These are phyloP conservation scores for Dendroctonus valens DNA, from an alignment of 1,140 invertebrate species.

Conservation along the genomic window DNA sequence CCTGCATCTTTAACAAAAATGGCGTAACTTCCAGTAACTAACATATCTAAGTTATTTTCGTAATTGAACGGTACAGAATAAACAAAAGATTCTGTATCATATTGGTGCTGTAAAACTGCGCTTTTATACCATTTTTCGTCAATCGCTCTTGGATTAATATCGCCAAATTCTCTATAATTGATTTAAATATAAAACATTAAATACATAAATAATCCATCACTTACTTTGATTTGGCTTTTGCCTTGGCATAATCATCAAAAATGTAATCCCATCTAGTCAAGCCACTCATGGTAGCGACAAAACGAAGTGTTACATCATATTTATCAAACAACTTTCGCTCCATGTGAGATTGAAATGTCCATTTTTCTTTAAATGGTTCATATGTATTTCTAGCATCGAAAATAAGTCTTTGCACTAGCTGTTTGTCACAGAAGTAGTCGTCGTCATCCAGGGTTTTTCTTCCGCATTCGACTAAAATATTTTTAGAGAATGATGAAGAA, in stretches of 20 bases:
- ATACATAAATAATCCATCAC: not conserved
- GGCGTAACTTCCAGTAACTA: conserved; percentile 79
- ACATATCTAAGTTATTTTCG: conserved; percentile 55
- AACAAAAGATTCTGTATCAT: conserved; percentile 72
- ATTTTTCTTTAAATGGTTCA: conserved; percentile 61
- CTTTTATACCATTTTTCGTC: conserved; percentile 92
- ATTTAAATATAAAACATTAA: not conserved
- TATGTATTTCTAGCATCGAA: conserved; percentile 85
- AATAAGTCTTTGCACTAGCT: conserved; percentile 78
- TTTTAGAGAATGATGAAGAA: too few species aligned
- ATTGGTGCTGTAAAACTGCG: conserved; percentile 80
- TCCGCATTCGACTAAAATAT: conserved; percentile 53
- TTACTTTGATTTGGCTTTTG: conserved; percentile 25
- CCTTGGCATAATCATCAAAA: conserved; percentile 29
- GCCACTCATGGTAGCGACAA: conserved; percentile 86
- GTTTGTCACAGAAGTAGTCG: conserved; percentile 81
- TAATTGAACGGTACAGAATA: conserved; percentile 75
- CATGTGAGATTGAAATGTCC: conserved; percentile 56
- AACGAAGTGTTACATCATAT: conserved; percentile 72
- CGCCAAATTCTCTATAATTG: conserved; percentile 69
- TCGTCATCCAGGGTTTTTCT: conserved; percentile 62
- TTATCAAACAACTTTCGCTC: conserved; percentile 54
- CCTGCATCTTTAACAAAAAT: conserved; percentile 79
- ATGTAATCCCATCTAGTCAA: conserved; percentile 79
- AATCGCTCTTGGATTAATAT: conserved; percentile 73